phyloP scores from a whole-genome alignment of 2,113 vertebrate genomes.

The Spea bombifrons region DNA sequence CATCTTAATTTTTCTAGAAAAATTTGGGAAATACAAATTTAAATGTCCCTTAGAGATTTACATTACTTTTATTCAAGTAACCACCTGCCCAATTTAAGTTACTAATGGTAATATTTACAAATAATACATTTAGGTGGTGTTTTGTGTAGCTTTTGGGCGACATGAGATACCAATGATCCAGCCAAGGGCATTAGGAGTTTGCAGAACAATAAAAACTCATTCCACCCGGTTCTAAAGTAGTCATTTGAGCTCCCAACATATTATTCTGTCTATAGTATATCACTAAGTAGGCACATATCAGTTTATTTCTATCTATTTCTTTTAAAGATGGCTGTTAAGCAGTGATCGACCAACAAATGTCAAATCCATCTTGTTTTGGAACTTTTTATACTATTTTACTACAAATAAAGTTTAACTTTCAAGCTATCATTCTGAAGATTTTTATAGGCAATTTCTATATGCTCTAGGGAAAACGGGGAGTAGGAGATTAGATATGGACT shows the following conservation, averaged over 20 bases:
- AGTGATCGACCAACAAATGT: conserved; percentile 26
- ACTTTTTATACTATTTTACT: conserved; percentile 33
- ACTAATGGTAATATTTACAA: no score
- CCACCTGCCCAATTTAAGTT: no score
- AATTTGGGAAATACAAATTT: no score
- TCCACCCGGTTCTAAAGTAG: not conserved
- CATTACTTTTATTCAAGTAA: no score
- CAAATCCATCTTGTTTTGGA: conserved; percentile 33
- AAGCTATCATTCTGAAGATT: conserved; percentile 40
- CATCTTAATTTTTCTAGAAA: no score
- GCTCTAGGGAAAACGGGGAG: conserved; percentile 42
- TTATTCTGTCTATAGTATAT: not conserved
- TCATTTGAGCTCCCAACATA: not conserved
- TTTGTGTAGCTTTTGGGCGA: no score
- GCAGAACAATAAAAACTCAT: not conserved
- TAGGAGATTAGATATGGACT: conserved; percentile 44
- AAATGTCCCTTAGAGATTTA: no score
- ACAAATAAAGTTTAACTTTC: conserved; percentile 49
- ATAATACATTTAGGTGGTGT: no score
- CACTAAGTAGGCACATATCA: not conserved
- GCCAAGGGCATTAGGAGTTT: not conserved
- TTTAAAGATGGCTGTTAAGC: conserved; percentile 6
- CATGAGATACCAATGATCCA: not conserved
- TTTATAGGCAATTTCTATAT: conserved; percentile 47
- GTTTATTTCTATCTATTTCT: not conserved